These are phyloP conservation scores for Gastrophysa polygoni DNA, from an alignment of 2,888 invertebrate genomes.

Conservation along the genomic window DNA sequence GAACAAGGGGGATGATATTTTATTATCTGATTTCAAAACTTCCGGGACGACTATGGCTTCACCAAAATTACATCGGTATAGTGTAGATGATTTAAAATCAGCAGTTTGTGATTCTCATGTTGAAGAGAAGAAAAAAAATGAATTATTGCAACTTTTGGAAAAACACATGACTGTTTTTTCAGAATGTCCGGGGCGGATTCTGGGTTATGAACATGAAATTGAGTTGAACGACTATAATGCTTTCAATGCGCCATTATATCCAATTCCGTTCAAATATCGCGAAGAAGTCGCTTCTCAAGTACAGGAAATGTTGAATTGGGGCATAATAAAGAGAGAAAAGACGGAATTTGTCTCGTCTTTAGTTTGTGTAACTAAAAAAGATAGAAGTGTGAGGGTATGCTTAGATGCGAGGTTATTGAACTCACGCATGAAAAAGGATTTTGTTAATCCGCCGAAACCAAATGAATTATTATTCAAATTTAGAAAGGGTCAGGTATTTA, in stretches of 20 bases:
- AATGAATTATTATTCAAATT: slow-evolving; percentile 14
- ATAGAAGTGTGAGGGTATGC: slow-evolving; percentile 26
- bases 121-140: no score
- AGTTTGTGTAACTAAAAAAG: no score
- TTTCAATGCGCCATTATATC: background rate
- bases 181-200: background rate
- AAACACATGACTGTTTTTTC: background rate
- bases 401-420: slow-evolving; percentile 30
- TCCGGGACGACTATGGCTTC: no score
- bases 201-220: background rate
- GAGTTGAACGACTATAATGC: background rate
- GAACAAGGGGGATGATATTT: no score
- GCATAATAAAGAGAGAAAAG: slow-evolving; percentile 11
- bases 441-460: slow-evolving; percentile 21
- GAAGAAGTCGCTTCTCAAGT: background rate
- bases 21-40: no score
- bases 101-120: no score
- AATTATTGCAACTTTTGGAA: no score
- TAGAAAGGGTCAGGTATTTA: slow-evolving; percentile 5
- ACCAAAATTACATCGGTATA: no score
- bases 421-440: slow-evolving; percentile 16
- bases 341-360: slow-evolving; percentile 16
- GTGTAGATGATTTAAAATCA: no score
- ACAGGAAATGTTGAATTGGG: slow-evolving; percentile 16
- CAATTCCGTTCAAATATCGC: background rate